Evolutionary conservation across 2,797 vertebrate genomes (phyloP), one percentile per base, ranked within the genome.

Genomic region (Buceros bicornis): DNA sequence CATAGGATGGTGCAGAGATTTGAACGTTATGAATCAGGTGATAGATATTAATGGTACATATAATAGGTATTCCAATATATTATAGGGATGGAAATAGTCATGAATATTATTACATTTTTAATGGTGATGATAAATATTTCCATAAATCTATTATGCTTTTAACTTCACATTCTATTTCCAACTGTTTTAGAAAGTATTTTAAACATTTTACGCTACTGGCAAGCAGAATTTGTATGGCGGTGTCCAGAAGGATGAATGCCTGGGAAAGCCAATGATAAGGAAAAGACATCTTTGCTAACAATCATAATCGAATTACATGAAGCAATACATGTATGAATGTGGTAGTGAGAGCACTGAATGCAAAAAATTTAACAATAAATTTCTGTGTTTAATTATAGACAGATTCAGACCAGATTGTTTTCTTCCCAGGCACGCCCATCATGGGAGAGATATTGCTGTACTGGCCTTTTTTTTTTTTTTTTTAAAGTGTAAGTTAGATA

Each of bases 371-470:
- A 93, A 28, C 54, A 40, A n/a, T 94, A 91, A 64, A 76, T 95
- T 91, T 86, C 61, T 90, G 43, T 89, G 19, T 87, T 94, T 94
- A 71, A 77, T 92, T 95, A 87, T 64, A 92, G 47, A 42, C 29
- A 73, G 53, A 95, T 94, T 93, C 76, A 82, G 56, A 80, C n/a
- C 61, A 61, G 40, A 64, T 70, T 84, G 67, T 87, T 88, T 93
- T 79, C 37, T 82, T 82, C 66, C 31, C 58, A 88, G 82, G 50
- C 33, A 11, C 73, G 35, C 64, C 50, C 90, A 26, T 81, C 58
- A 79, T 91, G 74, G 82, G 74, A 85, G 66, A 91, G 45, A 65
- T 58, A 90, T 13, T 3, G 10, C 37, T 50, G 35, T 43, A 61
- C 47, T 72, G 54, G 10, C 42, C 21, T 21, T 40, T 51, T 51